phyloP scores from a whole-genome alignment of 2,888 invertebrate genomes.

The Plebejus melissa region DNA sequence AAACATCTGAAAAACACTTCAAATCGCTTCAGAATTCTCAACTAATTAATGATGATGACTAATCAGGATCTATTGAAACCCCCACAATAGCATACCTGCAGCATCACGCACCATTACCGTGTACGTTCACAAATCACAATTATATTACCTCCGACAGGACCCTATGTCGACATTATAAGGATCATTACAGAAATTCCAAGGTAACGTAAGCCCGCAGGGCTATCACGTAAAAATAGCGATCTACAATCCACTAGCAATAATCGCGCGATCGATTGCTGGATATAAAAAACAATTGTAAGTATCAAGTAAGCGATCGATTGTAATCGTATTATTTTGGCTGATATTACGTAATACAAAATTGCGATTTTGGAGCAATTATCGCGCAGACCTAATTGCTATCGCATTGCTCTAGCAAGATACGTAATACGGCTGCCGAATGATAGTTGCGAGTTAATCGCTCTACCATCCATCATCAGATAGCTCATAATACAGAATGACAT shows the following conservation, averaged over 20 bases:
- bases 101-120: constrained; percentile 56
- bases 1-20: background rate
- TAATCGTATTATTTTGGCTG: too few relatives aligned
- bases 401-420: too few relatives aligned
- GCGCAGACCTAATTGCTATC: too few relatives aligned
- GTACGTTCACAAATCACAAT: constrained; percentile 39
- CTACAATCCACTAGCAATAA: too few relatives aligned
- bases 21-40: background rate
- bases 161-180: background rate
- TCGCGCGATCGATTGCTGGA: too few relatives aligned
- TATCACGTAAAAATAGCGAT: too few relatives aligned
- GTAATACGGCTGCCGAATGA: constrained; percentile 27
- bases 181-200: background rate
- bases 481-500: constrained; percentile 25
- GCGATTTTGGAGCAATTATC: too few relatives aligned
- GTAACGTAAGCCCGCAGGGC: background rate
- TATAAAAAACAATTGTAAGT: too few relatives aligned
- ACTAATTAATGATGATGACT: constrained; percentile 4
- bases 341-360: too few relatives aligned
- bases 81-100: constrained; percentile 43
- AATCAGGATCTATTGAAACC: constrained; percentile 15
- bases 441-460: constrained; percentile 48
- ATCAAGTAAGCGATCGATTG: too few relatives aligned
- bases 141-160: background rate
- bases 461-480: constrained; percentile 56